These are phyloP conservation scores for Reticulitermes speratus DNA, from an alignment of 1,140 invertebrate genomes.

Conservation along the genomic window DNA sequence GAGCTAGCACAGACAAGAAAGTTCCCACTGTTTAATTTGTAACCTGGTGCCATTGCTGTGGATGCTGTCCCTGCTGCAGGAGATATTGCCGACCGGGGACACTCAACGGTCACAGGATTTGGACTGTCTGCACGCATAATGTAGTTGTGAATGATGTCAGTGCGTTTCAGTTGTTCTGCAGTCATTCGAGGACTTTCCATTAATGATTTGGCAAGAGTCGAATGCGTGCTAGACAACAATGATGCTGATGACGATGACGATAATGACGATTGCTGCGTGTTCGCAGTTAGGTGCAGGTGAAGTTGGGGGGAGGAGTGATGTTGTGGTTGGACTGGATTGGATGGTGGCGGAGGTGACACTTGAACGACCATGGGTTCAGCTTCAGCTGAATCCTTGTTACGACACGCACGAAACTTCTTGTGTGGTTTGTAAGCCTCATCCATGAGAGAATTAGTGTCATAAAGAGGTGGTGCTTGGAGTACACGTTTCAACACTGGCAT, in stretches of 20 bases:
- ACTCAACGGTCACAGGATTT: constrained; percentile 35
- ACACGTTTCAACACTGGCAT: constrained; percentile 92
- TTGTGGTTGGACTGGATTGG: constrained; percentile 34
- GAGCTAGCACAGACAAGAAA: neutral
- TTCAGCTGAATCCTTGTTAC: constrained; percentile 75
- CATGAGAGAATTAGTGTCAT: constrained; percentile 86
- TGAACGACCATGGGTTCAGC: constrained; percentile 61
- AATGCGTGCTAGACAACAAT: constrained; percentile 78
- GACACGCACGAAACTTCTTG: constrained; percentile 86
- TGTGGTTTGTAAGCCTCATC: constrained; percentile 93
- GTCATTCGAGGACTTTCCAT: constrained; percentile 87
- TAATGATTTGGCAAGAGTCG: constrained; percentile 79
- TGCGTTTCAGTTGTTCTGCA: constrained; percentile 83
- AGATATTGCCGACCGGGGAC: neutral
- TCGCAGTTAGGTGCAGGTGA: constrained; percentile 25
- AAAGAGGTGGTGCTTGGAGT: constrained; percentile 84
- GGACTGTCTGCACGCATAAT: constrained; percentile 71
- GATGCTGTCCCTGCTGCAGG: constrained; percentile 14
- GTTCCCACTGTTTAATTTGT: constrained; percentile 25
- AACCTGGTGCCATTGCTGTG: neutral
- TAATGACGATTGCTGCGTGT: neutral
- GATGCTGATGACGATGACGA: constrained; percentile 38
- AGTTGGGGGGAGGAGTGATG: constrained; percentile 33
- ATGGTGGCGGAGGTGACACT: constrained; percentile 40
- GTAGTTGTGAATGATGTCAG: constrained; percentile 85